Base-by-base conservation (phyloP, 2,797 vertebrate species). In the Acanthurus lineatus region DNA sequence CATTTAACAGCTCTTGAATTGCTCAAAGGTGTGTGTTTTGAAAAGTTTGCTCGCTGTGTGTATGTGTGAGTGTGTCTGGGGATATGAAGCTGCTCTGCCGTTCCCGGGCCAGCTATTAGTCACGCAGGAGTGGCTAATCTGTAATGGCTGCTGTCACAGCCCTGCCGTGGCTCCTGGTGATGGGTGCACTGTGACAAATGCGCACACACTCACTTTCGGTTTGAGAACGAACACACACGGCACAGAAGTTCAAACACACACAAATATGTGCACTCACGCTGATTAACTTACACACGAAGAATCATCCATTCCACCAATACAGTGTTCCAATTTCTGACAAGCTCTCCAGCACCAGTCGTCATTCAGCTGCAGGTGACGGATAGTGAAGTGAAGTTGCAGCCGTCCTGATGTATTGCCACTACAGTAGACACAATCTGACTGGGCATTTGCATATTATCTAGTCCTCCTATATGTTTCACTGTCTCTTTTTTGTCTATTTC, bases 71-170 rank as follows among this genome's bases (percentile, higher is more conserved):
- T 79, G 85, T 69, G 82, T 87, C 81, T 75, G 81, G 69, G 88
- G 65, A 85, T 82, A 60, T 77, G 89, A 81, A 84, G 82, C 83
- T 53, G 73, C 89, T 85, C 68, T 68, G 83, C 91, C 87, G 86
- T 90, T 92, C 85, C 79, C 68, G 70, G 90, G 84, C 91, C 86
- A 86, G 89, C 91, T 89, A 93, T 94, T 95, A 93, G 91, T 92
- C 90, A 92, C 82, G 85, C 90, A 77, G 82, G 84, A 83, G 79
- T 92, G 91, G 90, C 91, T 94, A 93, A 93, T 94, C 93, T 93
- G 89, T 94, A 94, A 94, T 92, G 89, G 85, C 92, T 93, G 88
- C 92, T 92, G 92, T 93, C 93, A 90, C 89, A 86, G 88, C 83
- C 74, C 78, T 77, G 85, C 86, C 65, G 79, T 75, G 76, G 85